Conservation (phyloP, 2,888 invertebrate species). For the Sarcophaga rosellei region DNA sequence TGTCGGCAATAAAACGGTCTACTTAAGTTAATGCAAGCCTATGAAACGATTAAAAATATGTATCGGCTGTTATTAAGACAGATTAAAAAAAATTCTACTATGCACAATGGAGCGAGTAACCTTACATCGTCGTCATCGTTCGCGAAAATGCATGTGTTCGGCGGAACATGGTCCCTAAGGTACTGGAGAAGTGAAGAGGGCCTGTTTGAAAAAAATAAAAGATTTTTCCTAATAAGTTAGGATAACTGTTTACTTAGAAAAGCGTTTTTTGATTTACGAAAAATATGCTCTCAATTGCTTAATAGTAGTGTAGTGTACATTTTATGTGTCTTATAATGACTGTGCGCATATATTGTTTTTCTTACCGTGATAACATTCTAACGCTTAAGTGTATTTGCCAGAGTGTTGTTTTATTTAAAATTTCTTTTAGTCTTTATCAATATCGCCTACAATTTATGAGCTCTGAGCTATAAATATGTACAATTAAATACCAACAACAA, state of each 20-base stretch:
- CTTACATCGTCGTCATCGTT: too few species aligned
- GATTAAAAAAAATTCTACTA: too few species aligned
- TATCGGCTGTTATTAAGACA: neutral
- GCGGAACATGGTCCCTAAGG: too few species aligned
- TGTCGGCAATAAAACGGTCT: neutral
- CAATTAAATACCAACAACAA: neutral
- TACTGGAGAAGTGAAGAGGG: too few species aligned
- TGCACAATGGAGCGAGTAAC: too few species aligned
- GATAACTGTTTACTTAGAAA: too few species aligned
- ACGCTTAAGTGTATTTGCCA: neutral
- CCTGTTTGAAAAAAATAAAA: too few species aligned
- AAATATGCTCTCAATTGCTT: neutral
- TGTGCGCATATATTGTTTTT: neutral
- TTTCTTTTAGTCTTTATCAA: conserved; percentile 57
- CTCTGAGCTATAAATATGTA: conserved; percentile 2
- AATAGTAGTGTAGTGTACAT: neutral
- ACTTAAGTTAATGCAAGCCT: neutral
- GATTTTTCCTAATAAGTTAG: too few species aligned
- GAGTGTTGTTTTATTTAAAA: conserved; percentile 30
- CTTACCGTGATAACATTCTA: conserved; percentile 42
- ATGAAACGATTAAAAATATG: neutral
- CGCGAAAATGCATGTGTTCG: too few species aligned
- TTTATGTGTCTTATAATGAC: neutral
- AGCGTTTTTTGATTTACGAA: too few species aligned
- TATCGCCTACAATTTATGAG: conserved; percentile 38